A percentile compares a stretch with the other conserved stretches of the same genome.
Conservation (phyloP, 2,797 vertebrate species). For the Acropternis orthonyx region DNA sequence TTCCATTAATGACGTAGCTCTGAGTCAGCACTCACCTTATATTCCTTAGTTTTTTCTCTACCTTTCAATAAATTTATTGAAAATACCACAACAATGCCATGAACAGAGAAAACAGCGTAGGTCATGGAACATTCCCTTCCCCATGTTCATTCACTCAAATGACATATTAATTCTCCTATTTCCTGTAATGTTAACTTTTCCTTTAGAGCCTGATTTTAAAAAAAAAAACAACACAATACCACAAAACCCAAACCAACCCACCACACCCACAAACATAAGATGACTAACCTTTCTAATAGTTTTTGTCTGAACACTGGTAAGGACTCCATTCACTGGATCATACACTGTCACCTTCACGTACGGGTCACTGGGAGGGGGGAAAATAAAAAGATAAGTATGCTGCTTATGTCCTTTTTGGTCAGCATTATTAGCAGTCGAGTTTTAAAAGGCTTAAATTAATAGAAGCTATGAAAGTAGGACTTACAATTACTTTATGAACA, state of each 20-base stretch:
- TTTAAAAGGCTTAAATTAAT: neutral
- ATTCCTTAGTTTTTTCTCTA: neutral
- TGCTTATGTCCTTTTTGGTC: neutral
- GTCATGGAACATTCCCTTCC: neutral
- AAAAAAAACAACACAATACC: neutral
- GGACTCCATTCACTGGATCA: constrained; percentile 85
- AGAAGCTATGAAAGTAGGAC: neutral
- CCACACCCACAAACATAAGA: neutral
- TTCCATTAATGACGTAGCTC: neutral
- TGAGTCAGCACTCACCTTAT: neutral
- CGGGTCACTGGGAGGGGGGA: constrained; percentile 82
- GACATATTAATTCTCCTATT: neutral
- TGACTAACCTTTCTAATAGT: constrained; percentile 89
- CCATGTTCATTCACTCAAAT: neutral
- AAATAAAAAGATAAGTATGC: neutral
- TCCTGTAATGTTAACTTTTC: neutral
- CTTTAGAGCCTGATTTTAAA: neutral
- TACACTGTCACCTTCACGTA: constrained; percentile 92
- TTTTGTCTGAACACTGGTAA: constrained; percentile 91
- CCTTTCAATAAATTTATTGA: neutral
- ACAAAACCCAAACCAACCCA: neutral
- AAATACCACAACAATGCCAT: neutral
- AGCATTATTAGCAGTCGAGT: neutral
- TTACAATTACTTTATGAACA: neutral
- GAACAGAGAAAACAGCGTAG: neutral